Evolutionary conservation across 2,888 invertebrate genomes (phyloP).

Genomic region (Hyalella azteca): DNA sequence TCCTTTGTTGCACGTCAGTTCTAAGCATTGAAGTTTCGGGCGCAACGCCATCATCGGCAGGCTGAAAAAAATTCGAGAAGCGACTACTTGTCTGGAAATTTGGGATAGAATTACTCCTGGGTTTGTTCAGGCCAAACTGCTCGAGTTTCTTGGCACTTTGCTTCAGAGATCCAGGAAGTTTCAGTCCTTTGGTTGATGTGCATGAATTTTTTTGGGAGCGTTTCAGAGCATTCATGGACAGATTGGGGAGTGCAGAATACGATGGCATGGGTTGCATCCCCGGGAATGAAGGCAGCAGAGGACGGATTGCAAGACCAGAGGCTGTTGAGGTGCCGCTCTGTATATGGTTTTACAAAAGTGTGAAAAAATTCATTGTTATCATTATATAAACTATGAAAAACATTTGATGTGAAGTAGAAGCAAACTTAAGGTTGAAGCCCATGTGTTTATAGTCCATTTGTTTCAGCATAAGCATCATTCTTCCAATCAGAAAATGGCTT

Average conservation of each 20-base stretch:
- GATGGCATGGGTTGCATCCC: neutral
- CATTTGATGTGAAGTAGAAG: too few species aligned
- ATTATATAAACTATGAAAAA: too few species aligned
- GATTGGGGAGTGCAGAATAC: constrained; percentile 4
- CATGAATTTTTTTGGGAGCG: neutral
- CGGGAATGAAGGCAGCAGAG: neutral
- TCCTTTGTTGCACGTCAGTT: too few species aligned
- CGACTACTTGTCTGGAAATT: constrained; percentile 25
- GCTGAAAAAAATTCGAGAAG: constrained; percentile 13
- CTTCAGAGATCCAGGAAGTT: neutral
- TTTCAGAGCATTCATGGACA: neutral
- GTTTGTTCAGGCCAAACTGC: constrained; percentile 32
- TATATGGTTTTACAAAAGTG: too few species aligned
- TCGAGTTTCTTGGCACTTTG: neutral
- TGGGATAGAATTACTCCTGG: constrained; percentile 13
- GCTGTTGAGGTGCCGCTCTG: neutral
- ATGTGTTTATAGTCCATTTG: too few species aligned
- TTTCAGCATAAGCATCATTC: too few species aligned
- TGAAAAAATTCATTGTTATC: too few species aligned
- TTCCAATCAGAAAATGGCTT: too few species aligned
- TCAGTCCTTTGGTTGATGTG: neutral
- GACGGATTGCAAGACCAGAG: neutral
- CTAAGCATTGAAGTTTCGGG: too few species aligned
- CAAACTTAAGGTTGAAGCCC: too few species aligned
- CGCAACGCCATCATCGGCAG: neutral